Percentiles rank a stretch among this genome's conserved stretches.
phyloP scores from a whole-genome alignment of 2,113 vertebrate genomes.

The Hypocryptadius cinnamomeus region DNA sequence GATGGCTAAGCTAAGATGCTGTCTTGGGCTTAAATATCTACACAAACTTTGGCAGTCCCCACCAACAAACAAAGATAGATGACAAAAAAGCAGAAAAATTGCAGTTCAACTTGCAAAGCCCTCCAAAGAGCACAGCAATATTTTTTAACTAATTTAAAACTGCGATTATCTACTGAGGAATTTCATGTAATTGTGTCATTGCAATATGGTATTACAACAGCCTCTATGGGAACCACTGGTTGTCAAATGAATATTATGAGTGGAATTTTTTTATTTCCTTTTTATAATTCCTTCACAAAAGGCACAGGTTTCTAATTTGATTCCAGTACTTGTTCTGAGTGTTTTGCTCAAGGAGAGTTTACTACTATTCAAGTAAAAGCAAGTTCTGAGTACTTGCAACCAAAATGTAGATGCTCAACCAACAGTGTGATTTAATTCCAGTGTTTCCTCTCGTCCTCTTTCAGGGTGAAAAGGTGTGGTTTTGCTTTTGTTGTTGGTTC shows the following conservation, averaged over 20 bases:
- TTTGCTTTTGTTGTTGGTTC: not conserved
- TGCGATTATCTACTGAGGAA: not conserved
- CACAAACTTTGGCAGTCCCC: conserved; percentile 34
- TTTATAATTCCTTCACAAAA: not conserved
- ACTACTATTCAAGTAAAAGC: not conserved
- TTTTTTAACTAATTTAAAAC: conserved; percentile 16
- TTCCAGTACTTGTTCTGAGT: not conserved
- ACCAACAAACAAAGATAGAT: conserved; percentile 52
- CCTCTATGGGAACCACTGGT: not conserved
- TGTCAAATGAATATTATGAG: not conserved
- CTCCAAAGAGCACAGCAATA: not conserved
- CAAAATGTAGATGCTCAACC: not conserved
- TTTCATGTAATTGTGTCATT: not conserved
- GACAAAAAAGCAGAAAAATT: not conserved
- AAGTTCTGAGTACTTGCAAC: not conserved
- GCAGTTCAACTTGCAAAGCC: not conserved
- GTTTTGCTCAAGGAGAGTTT: not conserved
- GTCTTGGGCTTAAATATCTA: conserved; percentile 54
- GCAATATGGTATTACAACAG: not conserved
- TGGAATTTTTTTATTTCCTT: not conserved
- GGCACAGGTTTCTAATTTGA: not conserved
- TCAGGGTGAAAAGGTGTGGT: not conserved
- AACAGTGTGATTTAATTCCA: not conserved
- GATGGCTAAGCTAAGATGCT: conserved; percentile 50
- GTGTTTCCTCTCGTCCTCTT: not conserved